Evolutionary conservation across 1,140 invertebrate genomes (phyloP).

Genomic region (Papilio aristodemus): DNA sequence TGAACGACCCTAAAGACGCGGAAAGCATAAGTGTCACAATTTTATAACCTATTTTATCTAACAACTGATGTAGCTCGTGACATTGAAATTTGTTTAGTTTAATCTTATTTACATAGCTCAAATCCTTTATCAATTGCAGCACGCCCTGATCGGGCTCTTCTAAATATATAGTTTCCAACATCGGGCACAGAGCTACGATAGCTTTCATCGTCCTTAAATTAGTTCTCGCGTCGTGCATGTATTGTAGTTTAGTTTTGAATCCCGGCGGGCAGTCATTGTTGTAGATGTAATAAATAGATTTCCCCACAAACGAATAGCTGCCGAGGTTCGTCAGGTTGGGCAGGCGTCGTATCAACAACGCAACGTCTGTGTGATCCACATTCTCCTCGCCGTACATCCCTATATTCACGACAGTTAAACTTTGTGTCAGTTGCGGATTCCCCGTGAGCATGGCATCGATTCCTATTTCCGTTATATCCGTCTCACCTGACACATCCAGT

Average conservation of each 20-base stretch:
- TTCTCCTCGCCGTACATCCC: conserved; percentile 84
- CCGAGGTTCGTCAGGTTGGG: conserved; percentile 83
- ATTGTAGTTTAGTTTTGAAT: conserved; percentile 82
- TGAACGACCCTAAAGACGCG: conserved; percentile 80
- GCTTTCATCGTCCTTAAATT: conserved; percentile 80
- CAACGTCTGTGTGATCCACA: conserved; percentile 83
- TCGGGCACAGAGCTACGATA: conserved; percentile 81
- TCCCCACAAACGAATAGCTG: conserved; percentile 84
- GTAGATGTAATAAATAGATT: conserved; percentile 79
- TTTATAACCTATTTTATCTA: conserved; percentile 81
- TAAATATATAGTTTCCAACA: conserved; percentile 82
- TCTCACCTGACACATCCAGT: conserved; percentile 84
- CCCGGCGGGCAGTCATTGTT: conserved; percentile 77
- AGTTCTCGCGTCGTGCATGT: conserved; percentile 83
- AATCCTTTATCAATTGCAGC: conserved; percentile 76
- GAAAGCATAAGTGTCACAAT: conserved; percentile 83
- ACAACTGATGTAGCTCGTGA: conserved; percentile 81
- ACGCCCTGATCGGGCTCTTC: conserved; percentile 82
- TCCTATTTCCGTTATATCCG: conserved; percentile 83
- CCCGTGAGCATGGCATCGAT: conserved; percentile 80
- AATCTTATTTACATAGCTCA: conserved; percentile 79
- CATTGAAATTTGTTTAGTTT: conserved; percentile 84
- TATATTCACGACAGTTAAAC: conserved; percentile 82
- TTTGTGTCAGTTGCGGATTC: conserved; percentile 75
- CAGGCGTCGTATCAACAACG: conserved; percentile 81